Conservation (phyloP, 2,888 invertebrate species). For the Pyrocoelia pectoralis region DNA sequence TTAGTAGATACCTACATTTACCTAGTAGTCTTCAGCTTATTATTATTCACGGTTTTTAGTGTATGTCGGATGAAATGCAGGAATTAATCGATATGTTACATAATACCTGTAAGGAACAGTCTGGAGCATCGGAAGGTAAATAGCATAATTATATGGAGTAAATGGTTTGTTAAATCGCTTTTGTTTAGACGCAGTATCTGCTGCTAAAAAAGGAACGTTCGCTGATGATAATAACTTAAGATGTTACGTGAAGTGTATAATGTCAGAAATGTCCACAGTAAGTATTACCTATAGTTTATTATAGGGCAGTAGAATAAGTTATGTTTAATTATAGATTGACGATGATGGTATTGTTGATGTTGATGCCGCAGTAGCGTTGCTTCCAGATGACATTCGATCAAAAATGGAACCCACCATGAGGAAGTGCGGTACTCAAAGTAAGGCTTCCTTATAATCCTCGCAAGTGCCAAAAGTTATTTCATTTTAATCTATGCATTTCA, state of each 20-base stretch:
- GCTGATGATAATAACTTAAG: constrained; percentile 53
- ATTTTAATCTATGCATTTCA: constrained; percentile 20
- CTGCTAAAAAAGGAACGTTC: constrained; percentile 52
- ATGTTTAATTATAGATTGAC: constrained; percentile 49
- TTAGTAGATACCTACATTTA: constrained; percentile 14
- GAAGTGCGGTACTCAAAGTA: constrained; percentile 55
- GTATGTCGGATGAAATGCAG: constrained; percentile 51
- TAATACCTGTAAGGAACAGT: constrained; percentile 55
- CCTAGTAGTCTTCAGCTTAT: neutral
- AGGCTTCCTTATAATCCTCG: constrained; percentile 21
- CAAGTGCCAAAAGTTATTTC: neutral
- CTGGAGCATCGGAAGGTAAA: constrained; percentile 56
- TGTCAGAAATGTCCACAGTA: constrained; percentile 51
- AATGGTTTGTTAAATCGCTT: neutral
- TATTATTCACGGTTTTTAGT: constrained; percentile 7
- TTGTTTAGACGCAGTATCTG: constrained; percentile 48
- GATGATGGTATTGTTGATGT: constrained; percentile 58
- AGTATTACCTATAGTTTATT: constrained; percentile 36
- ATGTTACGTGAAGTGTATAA: constrained; percentile 55
- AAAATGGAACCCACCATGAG: constrained; percentile 48
- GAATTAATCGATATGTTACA: constrained; percentile 55
- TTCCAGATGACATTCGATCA: constrained; percentile 53
- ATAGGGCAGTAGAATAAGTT: no score
- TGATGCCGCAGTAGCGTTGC: constrained; percentile 54
- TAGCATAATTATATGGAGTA: neutral